phyloP scores from a whole-genome alignment of 1,140 invertebrate genomes.

The Papilio dardanus region DNA sequence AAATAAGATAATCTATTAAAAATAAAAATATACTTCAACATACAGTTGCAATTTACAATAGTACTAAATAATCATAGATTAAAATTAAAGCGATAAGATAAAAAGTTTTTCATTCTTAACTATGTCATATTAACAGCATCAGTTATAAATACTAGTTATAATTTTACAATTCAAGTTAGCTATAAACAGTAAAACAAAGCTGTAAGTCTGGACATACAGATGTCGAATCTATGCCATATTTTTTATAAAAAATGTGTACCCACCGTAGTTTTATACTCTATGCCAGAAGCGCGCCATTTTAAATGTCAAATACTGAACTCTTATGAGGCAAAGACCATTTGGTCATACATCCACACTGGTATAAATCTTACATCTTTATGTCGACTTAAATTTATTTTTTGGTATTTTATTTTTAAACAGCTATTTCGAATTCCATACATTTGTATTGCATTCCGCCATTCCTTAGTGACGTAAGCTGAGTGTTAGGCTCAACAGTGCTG shows the following conservation, averaged over 20 bases:
- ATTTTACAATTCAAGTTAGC: conserved; percentile 34
- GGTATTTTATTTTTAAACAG: neutral
- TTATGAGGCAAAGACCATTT: neutral
- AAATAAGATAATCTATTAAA: neutral
- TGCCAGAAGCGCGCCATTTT: neutral
- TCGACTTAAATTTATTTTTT: neutral
- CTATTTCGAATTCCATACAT: conserved; percentile 23
- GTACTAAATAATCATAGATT: conserved; percentile 34
- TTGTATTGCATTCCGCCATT: conserved; percentile 32
- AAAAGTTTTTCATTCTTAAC: conserved; percentile 34
- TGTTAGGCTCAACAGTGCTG: conserved; percentile 19
- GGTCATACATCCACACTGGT: neutral
- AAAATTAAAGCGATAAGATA: conserved; percentile 38
- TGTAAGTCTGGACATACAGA: neutral
- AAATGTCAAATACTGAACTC: neutral
- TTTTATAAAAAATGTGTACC: neutral
- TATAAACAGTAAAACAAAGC: neutral
- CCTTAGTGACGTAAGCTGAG: conserved; percentile 26
- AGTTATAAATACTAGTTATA: conserved; percentile 12
- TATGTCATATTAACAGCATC: conserved; percentile 29
- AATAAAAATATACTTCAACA: conserved; percentile 37
- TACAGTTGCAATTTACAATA: conserved; percentile 17
- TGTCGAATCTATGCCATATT: neutral
- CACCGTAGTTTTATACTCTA: neutral
- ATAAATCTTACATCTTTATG: neutral